Base-by-base conservation (phyloP, 1,140 invertebrate genomes). In the Halictus rubicundus region DNA sequence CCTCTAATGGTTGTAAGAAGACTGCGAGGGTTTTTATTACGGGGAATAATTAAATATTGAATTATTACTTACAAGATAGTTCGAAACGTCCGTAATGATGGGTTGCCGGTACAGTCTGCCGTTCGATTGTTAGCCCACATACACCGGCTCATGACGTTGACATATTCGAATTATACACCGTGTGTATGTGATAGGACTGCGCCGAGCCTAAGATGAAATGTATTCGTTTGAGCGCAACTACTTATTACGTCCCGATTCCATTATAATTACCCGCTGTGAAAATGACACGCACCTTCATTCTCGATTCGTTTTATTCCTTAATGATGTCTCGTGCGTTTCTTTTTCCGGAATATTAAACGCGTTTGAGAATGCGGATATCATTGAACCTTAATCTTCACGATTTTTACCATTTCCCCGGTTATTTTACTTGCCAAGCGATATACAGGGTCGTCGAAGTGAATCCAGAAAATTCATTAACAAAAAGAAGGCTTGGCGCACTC, bases 151-250 rank as follows among this genome's bases (percentile, higher is more conserved):
- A 25, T 72, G 77, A 74, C 77, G 49, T 79, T 66, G 70, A 79
- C 70, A 79, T 65, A 79, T 79, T 79, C 63, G 70, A 78, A 78
- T 78, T 72, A 78, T 23, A 72, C 49, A 61, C 46, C 23, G 25
- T 19, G 76, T 64, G 63, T 32, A 32, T n/a, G 32, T 63, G 54
- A 77, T 52, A 77, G 66, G 61, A 72, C 60, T 23, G 19, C 37
- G 52, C 52, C 76, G 12, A 49, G 27, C n/a, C 32, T 27, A 52
- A 72, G 68, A 78, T 64, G 23, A 69, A 77, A 72, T 9, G 59
- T 27, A 71, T 71, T 78, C 57, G 25, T 39, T 54, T 46, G 59
- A 64, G 27, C 68, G 75, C 16, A 78, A 70, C 68, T 70, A 46
- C 57, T 78, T 42, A 37, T 78, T 78, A 78, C 23, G 46, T 42